Evolutionary conservation across 2,113 vertebrate species (phyloP), one percentile per base, ranked within the genome.

Genomic region (Protomyctophum bolini): DNA sequence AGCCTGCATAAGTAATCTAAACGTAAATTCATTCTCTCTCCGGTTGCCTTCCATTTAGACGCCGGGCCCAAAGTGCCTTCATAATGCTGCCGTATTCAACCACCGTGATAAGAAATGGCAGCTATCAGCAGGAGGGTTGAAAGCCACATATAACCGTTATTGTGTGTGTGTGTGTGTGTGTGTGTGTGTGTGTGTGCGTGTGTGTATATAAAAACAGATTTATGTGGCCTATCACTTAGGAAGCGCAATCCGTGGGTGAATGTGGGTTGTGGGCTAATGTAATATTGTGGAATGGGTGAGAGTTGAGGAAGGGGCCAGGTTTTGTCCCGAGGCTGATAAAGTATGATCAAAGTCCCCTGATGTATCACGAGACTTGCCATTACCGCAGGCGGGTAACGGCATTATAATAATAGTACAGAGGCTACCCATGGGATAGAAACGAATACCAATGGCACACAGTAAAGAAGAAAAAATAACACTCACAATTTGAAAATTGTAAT

Each of bases 101-200:
- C 2, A 46, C 49, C 58, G 76, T 78, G 90, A 90, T 90, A 89
- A 91, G 84, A 84, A 89, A 90, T 82, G 83, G 88, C 76, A 84
- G 88, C 87, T 80, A 89, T 89, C 86, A 87, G 83, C 84, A 80
- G 84, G 76, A 75, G 45, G 72, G 79, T 75, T 64, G 63, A 69
- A 72, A 83, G 73, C 82, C 49, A 75, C 82, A 71, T 70, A 77
- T 64, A 73, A 75, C 80, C 58, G 62, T 88, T 82, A 87, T 76
- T 85, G 77, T 83, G 83, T 68, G 21, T 21, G 21, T 21, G 21
- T 2, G 72, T 85, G 77, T 83, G 83, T 68, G 21, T 21, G 21
- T 21, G 21, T 2, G 61, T 85, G 77, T 83, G 83, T 68, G 21
- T 21, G 21, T 21, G 21, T 2, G n/a, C n/a, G n/a, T n/a, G n/a